A percentile compares a stretch with the other conserved stretches of the same genome.
phyloP scores from a whole-genome alignment of 2,888 invertebrate genomes.

The Matsumyia berberina region DNA sequence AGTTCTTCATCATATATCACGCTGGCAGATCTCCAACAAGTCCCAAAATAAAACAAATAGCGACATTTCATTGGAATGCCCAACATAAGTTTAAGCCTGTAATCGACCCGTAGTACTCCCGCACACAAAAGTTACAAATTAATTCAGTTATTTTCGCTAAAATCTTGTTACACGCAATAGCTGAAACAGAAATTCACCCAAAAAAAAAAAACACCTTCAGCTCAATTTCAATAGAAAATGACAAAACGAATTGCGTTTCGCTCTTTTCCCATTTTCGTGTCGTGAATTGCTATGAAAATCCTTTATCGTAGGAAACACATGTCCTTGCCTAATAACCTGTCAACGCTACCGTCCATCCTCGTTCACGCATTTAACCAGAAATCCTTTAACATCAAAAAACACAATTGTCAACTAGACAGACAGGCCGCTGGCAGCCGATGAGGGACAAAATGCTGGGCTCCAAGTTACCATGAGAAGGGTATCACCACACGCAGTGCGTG shows the following conservation, averaged over 20 bases:
- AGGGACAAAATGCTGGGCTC: neutral
- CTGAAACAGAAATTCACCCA: conserved; percentile 2
- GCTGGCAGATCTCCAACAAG: neutral
- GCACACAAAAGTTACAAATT: conserved; percentile 10
- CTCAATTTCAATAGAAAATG: conserved; percentile 14
- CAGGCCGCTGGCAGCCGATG: conserved; percentile 37
- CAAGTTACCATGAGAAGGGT: conserved; percentile 10
- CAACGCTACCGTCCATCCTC: conserved; percentile 64
- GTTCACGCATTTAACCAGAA: conserved; percentile 61
- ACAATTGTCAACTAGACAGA: conserved; percentile 59
- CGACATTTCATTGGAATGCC: conserved; percentile 17
- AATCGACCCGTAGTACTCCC: conserved; percentile 20
- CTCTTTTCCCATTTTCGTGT: neutral
- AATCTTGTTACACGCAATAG: conserved; percentile 15
- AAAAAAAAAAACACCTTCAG: neutral
- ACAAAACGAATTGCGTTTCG: conserved; percentile 3
- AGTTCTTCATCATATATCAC: too few relatives aligned
- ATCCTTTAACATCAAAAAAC: conserved; percentile 60
- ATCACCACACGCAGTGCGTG: conserved; percentile 3
- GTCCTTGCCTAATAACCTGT: conserved; percentile 71
- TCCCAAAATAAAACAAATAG: neutral
- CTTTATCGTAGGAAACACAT: conserved; percentile 60
- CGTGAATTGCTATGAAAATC: conserved; percentile 32
- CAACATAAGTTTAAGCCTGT: neutral
- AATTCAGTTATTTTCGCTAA: conserved; percentile 10